Base-by-base conservation (phyloP, 2,888 invertebrate genomes). In the Agonum fuliginosum region DNA sequence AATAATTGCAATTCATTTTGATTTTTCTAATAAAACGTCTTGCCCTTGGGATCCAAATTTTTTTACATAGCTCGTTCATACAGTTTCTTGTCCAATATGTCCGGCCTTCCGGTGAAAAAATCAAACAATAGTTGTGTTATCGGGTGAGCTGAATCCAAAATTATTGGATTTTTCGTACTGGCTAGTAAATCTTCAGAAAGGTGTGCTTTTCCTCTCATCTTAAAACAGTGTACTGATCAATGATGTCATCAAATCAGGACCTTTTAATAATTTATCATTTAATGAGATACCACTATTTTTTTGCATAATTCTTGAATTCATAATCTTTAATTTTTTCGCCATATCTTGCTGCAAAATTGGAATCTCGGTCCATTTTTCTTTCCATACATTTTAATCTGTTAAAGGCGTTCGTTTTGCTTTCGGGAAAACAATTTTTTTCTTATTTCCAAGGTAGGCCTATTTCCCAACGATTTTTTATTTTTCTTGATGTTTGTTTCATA, bases 181-280 rank as follows among this genome's bases (percentile, higher is more conserved):
- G n/a, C n/a, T n/a, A n/a, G n/a, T n/a, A n/a, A n/a, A n/a, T n/a
- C n/a, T n/a, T n/a, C n/a, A n/a, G 74, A 86, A 80, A 1, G 83
- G 86, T 1, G 85, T 78, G 24, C 74, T 80, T n/a, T 82, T 79
- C 78, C 83, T 82, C 46, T 85, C 75, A 76, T 86, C 87, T 0
- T 84, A 82, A 77, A 84, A 80, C 46, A 86, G 62, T 0, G 86
- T 83, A 1, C 84, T 84, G 0, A 83, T 72, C 30, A 87, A 76
- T 1, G 84, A 81, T 8, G 80, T 79, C 2, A 84, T 78, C 1
- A 84, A 69, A 43, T 85, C 84, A 0, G 85, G 84, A 0, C 85
- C 85, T 17, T 80, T 81, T 2, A 85, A 41, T 81, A n/a, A n/a
- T n/a, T n/a, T n/a, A n/a, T n/a, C n/a, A n/a, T n/a, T n/a, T n/a